phyloP scores from a whole-genome alignment of 2,113 vertebrate species.

The Pseudorectes ferrugineus region DNA sequence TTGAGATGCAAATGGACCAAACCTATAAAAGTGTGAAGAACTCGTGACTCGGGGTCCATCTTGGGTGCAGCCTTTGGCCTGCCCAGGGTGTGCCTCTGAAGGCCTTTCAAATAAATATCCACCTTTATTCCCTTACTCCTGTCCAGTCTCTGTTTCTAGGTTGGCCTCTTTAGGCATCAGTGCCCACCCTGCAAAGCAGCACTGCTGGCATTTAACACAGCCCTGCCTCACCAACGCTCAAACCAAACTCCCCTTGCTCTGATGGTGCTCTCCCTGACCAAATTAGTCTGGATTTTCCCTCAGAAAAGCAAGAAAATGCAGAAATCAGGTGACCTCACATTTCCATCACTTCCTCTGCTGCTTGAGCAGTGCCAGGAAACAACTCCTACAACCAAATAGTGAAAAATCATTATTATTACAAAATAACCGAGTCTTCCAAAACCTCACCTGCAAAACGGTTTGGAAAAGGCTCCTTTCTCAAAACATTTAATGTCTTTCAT shows the following conservation, averaged over 20 bases:
- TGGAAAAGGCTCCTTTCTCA: not conserved
- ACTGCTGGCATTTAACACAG: not conserved
- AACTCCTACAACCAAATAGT: not conserved
- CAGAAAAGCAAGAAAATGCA: not conserved
- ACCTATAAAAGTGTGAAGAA: too few species aligned
- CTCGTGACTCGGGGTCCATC: too few species aligned
- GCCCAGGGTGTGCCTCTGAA: too few species aligned
- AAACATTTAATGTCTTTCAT: not conserved
- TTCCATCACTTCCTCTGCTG: not conserved
- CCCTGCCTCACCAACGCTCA: not conserved
- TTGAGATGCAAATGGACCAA: too few species aligned
- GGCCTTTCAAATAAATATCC: too few species aligned
- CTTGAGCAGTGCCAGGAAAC: not conserved
- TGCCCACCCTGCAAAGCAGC: not conserved
- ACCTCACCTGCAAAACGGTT: not conserved
- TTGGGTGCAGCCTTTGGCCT: too few species aligned
- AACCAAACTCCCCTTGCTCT: not conserved
- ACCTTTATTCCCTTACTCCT: too few species aligned
- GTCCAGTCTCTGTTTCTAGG: too few species aligned
- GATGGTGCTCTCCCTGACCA: not conserved
- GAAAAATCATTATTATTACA: not conserved
- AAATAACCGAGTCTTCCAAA: not conserved
- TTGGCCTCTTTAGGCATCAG: too few species aligned
- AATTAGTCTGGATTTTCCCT: not conserved
- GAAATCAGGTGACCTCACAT: not conserved